Evolutionary conservation across 2,113 vertebrate genomes (phyloP), one percentile per base, ranked within the genome.

Genomic region (Pseudorhombus dupliciocellatus): DNA sequence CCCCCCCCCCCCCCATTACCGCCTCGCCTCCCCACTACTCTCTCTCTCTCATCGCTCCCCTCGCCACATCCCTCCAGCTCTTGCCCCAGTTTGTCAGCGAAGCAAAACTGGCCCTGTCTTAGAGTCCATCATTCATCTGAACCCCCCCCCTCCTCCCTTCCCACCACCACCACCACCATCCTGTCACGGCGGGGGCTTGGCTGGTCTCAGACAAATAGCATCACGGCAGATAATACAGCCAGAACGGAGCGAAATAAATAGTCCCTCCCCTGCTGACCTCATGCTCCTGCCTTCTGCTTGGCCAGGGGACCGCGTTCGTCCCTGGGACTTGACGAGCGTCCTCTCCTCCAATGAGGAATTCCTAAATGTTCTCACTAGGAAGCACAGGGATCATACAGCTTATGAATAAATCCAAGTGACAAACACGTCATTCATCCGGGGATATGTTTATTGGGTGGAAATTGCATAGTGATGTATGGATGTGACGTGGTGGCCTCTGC

Each of bases 1-100:
- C 25, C 11, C 53, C 56, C 59, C 69, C 10, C 25, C 34, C n/a
- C n/a, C n/a, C n/a, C n/a, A n/a, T n/a, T n/a, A n/a, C n/a, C 24
- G 15, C 42, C 4, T 15, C 15, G 15, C 42, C 3, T 18, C 46
- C 69, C 54, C 64, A 62, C 73, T 30, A 24, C 18, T 46, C 42
- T 18, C 57, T 3, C 31, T 14, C n/a, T 12, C 31, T 15, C 11
- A 50, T 51, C 11, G 20, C 62, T 58, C 51, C 48, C 44, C 66
- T 69, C 34, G 14, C 63, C 84, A 44, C 64, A 71, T 80, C 81
- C 86, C 86, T 65, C 64, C 76, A 76, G 80, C 81, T 79, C 86
- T 67, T 92, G 90, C 80, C 92, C 92, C 88, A 93, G 89, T 91
- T 93, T 90, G 89, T 89, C 92, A 92, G 89, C 76, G 90, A 92